Evolutionary conservation across 2,797 vertebrate genomes (phyloP).

Genomic region (Scolopax rusticola): DNA sequence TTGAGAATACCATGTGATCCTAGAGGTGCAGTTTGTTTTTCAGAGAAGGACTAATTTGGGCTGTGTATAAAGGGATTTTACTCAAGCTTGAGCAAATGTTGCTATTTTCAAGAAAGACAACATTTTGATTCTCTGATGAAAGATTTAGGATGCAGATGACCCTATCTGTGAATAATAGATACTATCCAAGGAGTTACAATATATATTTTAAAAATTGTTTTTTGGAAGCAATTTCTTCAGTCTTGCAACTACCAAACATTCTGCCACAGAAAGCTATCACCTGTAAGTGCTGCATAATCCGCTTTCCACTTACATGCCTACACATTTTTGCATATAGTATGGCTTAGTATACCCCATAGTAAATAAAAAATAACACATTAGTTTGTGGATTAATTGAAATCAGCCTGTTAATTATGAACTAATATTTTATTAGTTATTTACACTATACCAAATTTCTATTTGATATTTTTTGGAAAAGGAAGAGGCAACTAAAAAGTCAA

Average conservation of each 20-base stretch:
- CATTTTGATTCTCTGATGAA: constrained; percentile 29
- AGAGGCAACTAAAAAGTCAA: neutral
- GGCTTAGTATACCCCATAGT: neutral
- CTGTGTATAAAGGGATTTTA: constrained; percentile 49
- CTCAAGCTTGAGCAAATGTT: constrained; percentile 9
- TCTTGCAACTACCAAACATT: constrained; percentile 2
- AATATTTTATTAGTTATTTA: neutral
- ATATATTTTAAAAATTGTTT: neutral
- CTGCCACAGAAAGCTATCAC: constrained; percentile 32
- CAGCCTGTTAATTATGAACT: neutral
- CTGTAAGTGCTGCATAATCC: neutral
- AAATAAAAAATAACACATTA: neutral
- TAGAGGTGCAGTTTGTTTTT: constrained; percentile 52
- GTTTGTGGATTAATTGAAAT: neutral
- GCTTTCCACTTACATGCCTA: neutral
- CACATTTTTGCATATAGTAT: neutral
- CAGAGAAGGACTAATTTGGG: constrained; percentile 63
- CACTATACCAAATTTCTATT: neutral
- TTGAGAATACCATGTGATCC: constrained; percentile 56
- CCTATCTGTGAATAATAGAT: constrained; percentile 21
- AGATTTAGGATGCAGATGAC: constrained; percentile 8
- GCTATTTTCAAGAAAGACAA: neutral
- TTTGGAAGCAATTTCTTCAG: constrained; percentile 13
- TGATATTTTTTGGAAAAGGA: neutral
- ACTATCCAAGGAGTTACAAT: constrained; percentile 22